Base-by-base conservation (phyloP, 2,797 vertebrate species). In the Fratercula arctica region DNA sequence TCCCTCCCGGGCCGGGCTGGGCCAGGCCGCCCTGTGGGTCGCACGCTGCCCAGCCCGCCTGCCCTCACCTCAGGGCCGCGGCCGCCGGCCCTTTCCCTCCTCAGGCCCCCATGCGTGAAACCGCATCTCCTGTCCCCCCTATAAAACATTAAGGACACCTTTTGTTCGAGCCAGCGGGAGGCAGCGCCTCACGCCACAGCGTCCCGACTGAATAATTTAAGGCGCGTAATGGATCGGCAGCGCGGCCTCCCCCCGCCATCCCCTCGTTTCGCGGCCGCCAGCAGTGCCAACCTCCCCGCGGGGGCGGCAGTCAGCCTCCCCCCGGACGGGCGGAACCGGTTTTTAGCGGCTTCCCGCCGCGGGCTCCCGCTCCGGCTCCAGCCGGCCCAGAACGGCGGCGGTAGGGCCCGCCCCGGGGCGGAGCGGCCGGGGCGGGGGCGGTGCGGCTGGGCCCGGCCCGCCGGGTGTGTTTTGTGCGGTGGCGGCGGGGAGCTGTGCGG, bases 261-360 rank as follows among this genome's bases (percentile, higher is more conserved):
- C 26, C 16, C 19, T 25, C 61, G 10, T 39, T 33, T 14, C 24
- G 16, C 37, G 14, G 73, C 17, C 26, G 53, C 37, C 45, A 5
- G 33, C 9, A 11, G 25, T 13, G 3, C 60, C 45, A 6, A 6
- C 26, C 19, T 16, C 13, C 3, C 51, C 4, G 25, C 16, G 39
- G 11, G 15, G 51, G 26, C 13, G 3, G 4, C 69, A 33, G 5
- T 23, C 28, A 8, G 4, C 7, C 31, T 4, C 1, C 11, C 1
- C 12, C 3, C 31, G 1, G 5, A 21, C 75, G 13, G 17, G 37
- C n/a, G 0, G 9, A 60, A 69, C 80, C 23, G 6, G 35, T 54
- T 92, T 50, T 10, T 0, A 51, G 45, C 39, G 1, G 26, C 66
- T 74, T 45, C 53, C 53, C 69, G 7, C 33, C 19, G 19, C 69